Evolutionary conservation across 2,888 invertebrate species (phyloP).

Genomic region (Drosophila affinis): DNA sequence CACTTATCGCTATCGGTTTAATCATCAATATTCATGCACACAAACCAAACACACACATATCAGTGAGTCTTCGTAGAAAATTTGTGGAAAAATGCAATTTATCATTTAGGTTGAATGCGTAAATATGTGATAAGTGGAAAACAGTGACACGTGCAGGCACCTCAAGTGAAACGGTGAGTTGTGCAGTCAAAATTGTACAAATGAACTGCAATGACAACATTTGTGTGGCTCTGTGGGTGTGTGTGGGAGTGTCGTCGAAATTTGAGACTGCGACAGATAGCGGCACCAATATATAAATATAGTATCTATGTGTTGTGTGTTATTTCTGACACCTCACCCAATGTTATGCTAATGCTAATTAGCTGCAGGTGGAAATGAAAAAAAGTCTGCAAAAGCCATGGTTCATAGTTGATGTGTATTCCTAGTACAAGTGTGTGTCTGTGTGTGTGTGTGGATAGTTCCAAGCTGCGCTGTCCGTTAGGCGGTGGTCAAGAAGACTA

Average conservation of each 20-base stretch:
- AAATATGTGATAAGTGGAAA: conserved; percentile 59
- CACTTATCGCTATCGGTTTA: conserved; percentile 40
- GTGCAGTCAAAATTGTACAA: background rate
- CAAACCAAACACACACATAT: conserved; percentile 51
- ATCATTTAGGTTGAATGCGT: conserved; percentile 26
- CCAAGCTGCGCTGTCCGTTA: background rate
- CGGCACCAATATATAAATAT: background rate
- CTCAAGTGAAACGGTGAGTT: conserved; percentile 60
- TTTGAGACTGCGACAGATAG: background rate
- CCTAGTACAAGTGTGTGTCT: background rate
- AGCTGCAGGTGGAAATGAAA: conserved; percentile 20
- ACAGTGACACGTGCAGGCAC: conserved; percentile 14
- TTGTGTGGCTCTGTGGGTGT: conserved; percentile 39
- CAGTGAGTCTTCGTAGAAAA: conserved; percentile 27
- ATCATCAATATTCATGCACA: conserved; percentile 54
- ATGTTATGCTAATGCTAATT: conserved; percentile 28
- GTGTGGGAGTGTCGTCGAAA: conserved; percentile 40
- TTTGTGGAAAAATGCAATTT: conserved; percentile 27
- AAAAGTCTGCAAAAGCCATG: background rate
- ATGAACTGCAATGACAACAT: conserved; percentile 43
- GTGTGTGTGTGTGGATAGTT: background rate
- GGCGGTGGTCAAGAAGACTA: background rate
- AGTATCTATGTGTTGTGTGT: conserved; percentile 13
- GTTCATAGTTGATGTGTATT: background rate
- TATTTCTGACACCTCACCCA: conserved; percentile 42